These are phyloP conservation scores for Jordanella pulchra DNA, from an alignment of 2,797 vertebrate genomes.

Conservation along the genomic window DNA sequence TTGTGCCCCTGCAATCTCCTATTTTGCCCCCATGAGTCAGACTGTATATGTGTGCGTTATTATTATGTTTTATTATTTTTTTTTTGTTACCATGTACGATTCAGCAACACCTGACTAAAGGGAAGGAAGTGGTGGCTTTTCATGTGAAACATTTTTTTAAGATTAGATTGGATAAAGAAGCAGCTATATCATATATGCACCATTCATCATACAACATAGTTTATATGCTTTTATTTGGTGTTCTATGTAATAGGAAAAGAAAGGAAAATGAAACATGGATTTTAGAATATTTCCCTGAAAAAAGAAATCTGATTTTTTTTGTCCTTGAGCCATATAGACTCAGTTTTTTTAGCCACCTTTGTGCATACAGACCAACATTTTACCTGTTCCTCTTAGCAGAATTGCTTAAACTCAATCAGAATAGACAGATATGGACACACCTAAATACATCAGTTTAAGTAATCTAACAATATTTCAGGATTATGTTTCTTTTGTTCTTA, in stretches of 20 bases:
- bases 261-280: not conserved
- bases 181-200: too few species aligned
- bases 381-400: not conserved
- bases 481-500: not conserved
- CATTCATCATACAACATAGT: not conserved
- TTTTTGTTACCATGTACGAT: not conserved
- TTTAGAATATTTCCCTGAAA: not conserved
- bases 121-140: slow-evolving; percentile 18
- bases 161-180: not conserved
- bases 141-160: not conserved
- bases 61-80: not conserved
- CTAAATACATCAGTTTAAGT: not conserved
- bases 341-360: too few species aligned
- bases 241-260: not conserved
- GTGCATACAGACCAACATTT: not conserved
- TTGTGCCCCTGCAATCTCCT: not conserved
- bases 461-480: too few species aligned
- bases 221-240: not conserved
- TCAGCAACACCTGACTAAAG: slow-evolving; percentile 7
- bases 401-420: not conserved
- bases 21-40: slow-evolving; percentile 26
- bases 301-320: not conserved
- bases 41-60: not conserved
- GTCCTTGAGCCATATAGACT: too few species aligned
- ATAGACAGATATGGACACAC: not conserved